Conservation (phyloP, 2,113 vertebrate genomes). For the Saccopteryx bilineata region DNA sequence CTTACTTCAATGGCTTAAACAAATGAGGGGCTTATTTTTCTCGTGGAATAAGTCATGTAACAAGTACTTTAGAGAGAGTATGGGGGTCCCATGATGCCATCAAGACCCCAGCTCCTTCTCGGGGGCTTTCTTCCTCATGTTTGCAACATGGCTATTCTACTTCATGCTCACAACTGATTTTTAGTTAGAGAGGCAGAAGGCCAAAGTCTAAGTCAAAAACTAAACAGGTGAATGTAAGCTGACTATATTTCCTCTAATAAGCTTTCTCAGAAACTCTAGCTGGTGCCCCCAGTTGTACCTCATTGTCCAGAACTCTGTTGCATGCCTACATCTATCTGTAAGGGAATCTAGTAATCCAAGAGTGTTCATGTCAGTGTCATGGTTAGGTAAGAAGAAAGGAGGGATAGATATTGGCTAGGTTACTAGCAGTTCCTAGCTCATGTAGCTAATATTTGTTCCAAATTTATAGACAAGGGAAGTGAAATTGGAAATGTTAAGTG, state of each 20-base stretch:
- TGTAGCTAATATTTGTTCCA: conserved; percentile 37
- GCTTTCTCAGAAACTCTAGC: neutral
- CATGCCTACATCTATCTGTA: neutral
- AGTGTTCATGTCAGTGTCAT: neutral
- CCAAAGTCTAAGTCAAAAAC: neutral
- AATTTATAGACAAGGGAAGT: conserved; percentile 41
- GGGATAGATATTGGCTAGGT: neutral
- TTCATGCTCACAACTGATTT: neutral
- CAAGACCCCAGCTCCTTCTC: neutral
- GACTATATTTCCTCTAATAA: neutral
- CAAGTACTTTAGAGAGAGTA: neutral
- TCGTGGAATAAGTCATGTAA: neutral
- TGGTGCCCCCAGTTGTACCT: neutral
- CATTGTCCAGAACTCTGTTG: neutral
- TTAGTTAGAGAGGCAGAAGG: neutral
- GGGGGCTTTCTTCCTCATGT: neutral
- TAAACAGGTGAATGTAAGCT: neutral
- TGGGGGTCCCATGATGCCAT: neutral
- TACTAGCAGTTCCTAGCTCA: neutral
- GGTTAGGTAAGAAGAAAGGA: neutral
- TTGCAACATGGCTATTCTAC: neutral
- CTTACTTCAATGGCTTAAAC: neutral
- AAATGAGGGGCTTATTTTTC: neutral
- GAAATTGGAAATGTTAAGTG: conserved; percentile 6
- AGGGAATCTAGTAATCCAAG: neutral